Conservation (phyloP, 2,113 vertebrate genomes). For the Isichthys henryi region DNA sequence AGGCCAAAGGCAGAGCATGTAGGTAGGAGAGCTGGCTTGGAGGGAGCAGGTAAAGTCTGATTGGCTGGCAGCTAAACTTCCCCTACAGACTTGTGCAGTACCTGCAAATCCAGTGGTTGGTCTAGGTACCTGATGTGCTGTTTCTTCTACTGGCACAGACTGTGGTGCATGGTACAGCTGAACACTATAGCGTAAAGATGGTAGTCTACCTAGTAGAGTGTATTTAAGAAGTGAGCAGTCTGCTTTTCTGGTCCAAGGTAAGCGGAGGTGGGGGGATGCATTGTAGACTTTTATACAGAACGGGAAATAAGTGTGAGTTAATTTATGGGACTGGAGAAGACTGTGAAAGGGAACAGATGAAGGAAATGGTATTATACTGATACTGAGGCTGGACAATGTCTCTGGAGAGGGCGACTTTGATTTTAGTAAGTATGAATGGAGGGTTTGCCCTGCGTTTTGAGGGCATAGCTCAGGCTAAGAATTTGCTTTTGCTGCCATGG, state of each 20-base stretch:
- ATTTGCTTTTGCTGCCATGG: background rate
- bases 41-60: background rate
- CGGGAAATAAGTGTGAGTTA: background rate
- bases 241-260: background rate
- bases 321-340: background rate
- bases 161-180: background rate
- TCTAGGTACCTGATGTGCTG: background rate
- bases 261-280: background rate
- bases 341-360: background rate
- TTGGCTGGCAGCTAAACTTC: background rate
- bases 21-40: background rate
- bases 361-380: background rate
- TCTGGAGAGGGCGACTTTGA: background rate
- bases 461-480: background rate
- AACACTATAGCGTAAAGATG: background rate
- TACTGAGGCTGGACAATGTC: background rate
- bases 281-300: background rate
- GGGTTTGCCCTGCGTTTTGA: background rate
- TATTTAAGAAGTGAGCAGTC: background rate
- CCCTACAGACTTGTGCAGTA: background rate
- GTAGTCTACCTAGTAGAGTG: background rate
- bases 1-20: background rate
- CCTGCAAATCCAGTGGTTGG: background rate
- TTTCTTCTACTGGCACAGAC: background rate
- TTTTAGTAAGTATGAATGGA: background rate